Evolutionary conservation across 1,140 invertebrate genomes (phyloP).

Genomic region (Drosophila burlai): DNA sequence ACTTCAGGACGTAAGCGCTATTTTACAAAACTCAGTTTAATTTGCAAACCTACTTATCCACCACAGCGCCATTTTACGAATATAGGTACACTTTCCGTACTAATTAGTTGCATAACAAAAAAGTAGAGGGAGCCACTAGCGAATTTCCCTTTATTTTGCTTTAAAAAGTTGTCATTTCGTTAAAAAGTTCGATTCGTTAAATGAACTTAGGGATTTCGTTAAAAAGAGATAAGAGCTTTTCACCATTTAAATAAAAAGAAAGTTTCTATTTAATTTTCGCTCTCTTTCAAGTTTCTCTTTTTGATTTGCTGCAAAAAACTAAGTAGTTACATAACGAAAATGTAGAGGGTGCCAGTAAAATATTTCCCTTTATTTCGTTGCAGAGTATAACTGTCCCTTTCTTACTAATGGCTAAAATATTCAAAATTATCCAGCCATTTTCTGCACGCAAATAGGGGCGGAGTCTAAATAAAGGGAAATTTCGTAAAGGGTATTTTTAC

Average conservation of each 20-base stretch:
- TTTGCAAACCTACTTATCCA: background rate
- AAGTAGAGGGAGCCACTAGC: no score
- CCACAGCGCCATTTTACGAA: background rate
- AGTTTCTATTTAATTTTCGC: no score
- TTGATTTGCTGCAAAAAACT: background rate
- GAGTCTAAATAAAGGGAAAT: conserved; percentile 20
- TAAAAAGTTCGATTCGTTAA: no score
- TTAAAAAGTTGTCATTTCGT: no score
- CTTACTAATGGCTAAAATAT: background rate
- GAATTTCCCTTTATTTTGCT: no score
- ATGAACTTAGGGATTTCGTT: no score
- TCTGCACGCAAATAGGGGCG: conserved; percentile 53
- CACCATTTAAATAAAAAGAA: no score
- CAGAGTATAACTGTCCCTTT: conserved; percentile 21
- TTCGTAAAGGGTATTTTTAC: background rate
- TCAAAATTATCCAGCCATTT: conserved; percentile 43
- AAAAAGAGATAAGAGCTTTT: no score
- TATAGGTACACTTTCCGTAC: no score
- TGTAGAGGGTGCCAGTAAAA: background rate
- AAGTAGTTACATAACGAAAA: background rate
- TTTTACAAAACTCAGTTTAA: background rate
- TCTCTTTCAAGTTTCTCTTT: no score
- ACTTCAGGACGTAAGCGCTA: background rate
- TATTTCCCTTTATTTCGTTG: background rate
- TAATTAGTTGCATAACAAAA: no score